Evolutionary conservation across 2,888 invertebrate species (phyloP), one percentile per base, ranked within the genome.

Genomic region (Bugulina stolonifera): DNA sequence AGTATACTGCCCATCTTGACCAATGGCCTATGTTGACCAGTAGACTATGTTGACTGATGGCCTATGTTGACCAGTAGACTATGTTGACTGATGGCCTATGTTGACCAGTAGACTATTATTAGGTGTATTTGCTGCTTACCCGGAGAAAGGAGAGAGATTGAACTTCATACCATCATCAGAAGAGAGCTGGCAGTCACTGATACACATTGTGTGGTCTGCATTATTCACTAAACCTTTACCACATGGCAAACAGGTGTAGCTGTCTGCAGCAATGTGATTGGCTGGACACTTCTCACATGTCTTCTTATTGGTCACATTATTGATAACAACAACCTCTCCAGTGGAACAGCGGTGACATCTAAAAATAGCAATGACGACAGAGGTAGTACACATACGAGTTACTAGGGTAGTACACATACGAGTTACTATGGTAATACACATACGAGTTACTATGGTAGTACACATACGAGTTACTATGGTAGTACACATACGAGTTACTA

Each of bases 241-340:
- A 80, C 87, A 87, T 22, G 82, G 78, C 69, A 84, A 78, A 77
- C 87, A 87, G 1, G 86, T 64, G 32, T 29, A 64, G 32, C 64
- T 64, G 64, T 64, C 64, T 18, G 14, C 32, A 29, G 22, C 27
- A 32, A 64, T 64, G 34, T 64, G 32, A 64, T 81, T 79, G 1
- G 74, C 69, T 0, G 85, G 87, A 77, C 88, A 88, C 0, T 79
- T 78, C 1, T 80, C 78, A 78, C 88, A 88, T 70, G 32, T 10
- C 64, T 64, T 64, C n/a, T 25, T 34, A 64, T 54, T 83, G 0
- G 82, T 82, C 18, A 80, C 80, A 72, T 82, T 78, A 2, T 77
- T 76, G 32, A 81, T 79, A 71, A 83, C 81, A 73, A 87, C 82
- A 79, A 86, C 88, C 64, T 86, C 83, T 1, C 88, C 88, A 54